phyloP scores from a whole-genome alignment of 2,797 vertebrate genomes.

The Danio choprae region DNA sequence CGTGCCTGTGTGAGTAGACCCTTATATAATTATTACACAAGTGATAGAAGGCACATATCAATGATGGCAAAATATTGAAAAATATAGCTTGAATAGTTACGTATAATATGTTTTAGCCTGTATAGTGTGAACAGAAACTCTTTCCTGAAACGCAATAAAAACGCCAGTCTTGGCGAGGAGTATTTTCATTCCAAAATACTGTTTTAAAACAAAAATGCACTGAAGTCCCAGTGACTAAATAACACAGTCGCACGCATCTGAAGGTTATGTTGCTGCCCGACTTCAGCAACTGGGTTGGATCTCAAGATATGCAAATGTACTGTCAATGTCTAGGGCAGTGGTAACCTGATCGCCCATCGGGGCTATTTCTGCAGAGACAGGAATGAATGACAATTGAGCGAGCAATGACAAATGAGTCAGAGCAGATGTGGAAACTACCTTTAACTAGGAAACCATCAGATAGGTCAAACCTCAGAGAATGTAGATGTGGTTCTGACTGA shows the following conservation, averaged over 20 bases:
- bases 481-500: neutral
- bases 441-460: neutral
- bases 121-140: no score
- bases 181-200: no score
- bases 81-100: no score
- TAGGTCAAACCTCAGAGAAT: neutral
- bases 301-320: conserved; percentile 6
- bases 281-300: neutral
- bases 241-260: neutral
- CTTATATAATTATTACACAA: no score
- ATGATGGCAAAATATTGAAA: no score
- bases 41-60: no score
- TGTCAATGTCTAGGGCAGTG: conserved; percentile 6
- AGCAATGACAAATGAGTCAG: conserved; percentile 33
- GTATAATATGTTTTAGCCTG: no score
- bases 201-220: no score
- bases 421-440: conserved; percentile 22
- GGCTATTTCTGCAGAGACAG: conserved; percentile 36
- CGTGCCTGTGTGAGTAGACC: no score
- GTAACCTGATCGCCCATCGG: conserved; percentile 30
- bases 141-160: no score
- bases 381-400: conserved; percentile 39
- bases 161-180: no score
- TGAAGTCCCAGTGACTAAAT: neutral
- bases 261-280: neutral